Conservation (phyloP, 1,140 invertebrate species). For the Drosophila nebulosa region DNA sequence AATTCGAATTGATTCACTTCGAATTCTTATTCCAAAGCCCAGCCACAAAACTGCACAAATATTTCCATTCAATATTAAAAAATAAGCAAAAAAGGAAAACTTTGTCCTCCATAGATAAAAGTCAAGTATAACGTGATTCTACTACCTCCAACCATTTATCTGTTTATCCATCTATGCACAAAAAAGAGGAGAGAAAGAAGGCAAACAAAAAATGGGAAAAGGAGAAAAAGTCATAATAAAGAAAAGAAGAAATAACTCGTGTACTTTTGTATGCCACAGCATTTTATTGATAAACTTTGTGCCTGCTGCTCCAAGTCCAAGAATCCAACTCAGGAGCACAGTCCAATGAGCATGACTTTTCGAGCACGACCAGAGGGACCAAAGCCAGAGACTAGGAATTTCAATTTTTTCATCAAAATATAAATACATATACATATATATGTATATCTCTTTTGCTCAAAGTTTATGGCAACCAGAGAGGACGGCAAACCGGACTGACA, state of each 20-base stretch:
- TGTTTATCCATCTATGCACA: conserved; percentile 64
- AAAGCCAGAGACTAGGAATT: conserved; percentile 25
- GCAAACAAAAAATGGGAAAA: not conserved
- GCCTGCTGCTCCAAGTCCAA: not conserved
- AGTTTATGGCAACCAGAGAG: conserved; percentile 42
- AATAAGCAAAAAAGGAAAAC: conserved; percentile 17
- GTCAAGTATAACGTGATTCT: conserved; percentile 52
- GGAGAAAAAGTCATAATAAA: conserved; percentile 4
- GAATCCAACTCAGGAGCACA: conserved; percentile 24
- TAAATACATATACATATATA: conserved; percentile 18
- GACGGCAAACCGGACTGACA: conserved; percentile 29
- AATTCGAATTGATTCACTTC: not conserved
- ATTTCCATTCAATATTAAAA: conserved; percentile 41
- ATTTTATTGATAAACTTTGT: conserved; percentile 75
- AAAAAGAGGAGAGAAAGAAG: not conserved
- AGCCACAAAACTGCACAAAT: conserved; percentile 41
- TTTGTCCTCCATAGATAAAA: conserved; percentile 53
- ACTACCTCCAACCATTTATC: conserved; percentile 38
- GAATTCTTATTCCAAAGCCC: conserved; percentile 11
- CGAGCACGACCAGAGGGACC: conserved; percentile 32
- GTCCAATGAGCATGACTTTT: conserved; percentile 54
- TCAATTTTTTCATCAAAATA: conserved; percentile 43
- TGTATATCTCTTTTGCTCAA: conserved; percentile 26
- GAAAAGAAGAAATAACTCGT: conserved; percentile 64
- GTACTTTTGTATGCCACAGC: conserved; percentile 65